Evolutionary conservation across 2,797 vertebrate genomes (phyloP).

Genomic region (Dermochelys coriacea): DNA sequence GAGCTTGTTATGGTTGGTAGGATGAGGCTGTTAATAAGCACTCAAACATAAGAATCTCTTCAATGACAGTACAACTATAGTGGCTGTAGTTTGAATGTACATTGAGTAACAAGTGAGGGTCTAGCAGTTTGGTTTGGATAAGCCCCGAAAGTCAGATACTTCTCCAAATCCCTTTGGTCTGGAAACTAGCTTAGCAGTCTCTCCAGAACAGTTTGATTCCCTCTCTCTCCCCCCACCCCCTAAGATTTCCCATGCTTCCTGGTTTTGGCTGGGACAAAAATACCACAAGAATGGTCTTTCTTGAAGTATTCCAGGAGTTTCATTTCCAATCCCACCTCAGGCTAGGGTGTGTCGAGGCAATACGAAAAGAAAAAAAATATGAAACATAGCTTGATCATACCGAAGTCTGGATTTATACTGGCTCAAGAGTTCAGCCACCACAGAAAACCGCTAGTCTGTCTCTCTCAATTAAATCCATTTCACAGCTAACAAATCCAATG

Average conservation of each 20-base stretch:
- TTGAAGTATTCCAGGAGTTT: conserved; percentile 40
- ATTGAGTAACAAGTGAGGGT: neutral
- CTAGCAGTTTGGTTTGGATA: conserved; percentile 52
- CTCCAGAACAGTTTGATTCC: conserved; percentile 10
- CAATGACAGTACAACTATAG: neutral
- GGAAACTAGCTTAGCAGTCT: conserved; percentile 26
- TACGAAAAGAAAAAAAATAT: conserved; percentile 13
- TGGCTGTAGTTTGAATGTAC: neutral
- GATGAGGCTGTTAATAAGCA: neutral
- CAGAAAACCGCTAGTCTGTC: neutral
- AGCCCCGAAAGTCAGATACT: conserved; percentile 45
- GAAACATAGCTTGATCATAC: neutral
- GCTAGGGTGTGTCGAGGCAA: conserved; percentile 32
- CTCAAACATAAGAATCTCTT: neutral
- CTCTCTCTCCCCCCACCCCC: neutral
- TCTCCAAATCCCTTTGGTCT: conserved; percentile 59
- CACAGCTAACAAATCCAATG: neutral
- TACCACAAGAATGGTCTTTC: conserved; percentile 71
- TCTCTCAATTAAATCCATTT: neutral
- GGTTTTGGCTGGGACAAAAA: conserved; percentile 48
- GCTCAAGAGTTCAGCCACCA: neutral
- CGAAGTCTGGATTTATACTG: conserved; percentile 33
- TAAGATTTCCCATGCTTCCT: conserved; percentile 28
- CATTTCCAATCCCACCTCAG: conserved; percentile 57
- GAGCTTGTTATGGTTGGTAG: neutral